Conservation (phyloP, 2,113 vertebrate species). For the Dromaius novaehollandiae region DNA sequence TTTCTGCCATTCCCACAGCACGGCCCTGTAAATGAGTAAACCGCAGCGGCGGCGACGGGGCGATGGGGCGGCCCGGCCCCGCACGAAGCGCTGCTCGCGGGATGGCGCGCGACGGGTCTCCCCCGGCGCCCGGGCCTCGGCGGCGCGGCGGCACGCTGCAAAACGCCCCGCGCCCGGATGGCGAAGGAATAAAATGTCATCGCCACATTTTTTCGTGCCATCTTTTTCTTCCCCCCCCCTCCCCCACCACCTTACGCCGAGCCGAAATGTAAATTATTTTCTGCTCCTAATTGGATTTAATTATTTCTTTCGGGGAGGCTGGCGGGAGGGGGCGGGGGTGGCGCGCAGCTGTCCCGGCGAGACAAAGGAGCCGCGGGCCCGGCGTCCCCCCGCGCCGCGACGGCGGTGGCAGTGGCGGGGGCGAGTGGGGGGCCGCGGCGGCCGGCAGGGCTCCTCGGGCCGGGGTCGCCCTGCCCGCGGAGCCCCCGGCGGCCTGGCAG, state of each 20-base stretch:
- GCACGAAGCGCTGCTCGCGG: no score
- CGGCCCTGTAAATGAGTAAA: conserved; percentile 80
- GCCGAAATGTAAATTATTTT: conserved; percentile 83
- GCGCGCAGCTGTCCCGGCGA: conserved; percentile 65
- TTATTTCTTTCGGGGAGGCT: conserved; percentile 74
- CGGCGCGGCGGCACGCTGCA: no score
- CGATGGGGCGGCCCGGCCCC: no score
- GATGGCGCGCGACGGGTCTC: no score
- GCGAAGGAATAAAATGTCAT: conserved; percentile 60
- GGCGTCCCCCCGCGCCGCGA: no score
- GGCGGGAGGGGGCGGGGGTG: conserved; percentile 69
- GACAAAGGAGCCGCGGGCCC: conserved; percentile 66
- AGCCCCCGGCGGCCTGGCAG: no score
- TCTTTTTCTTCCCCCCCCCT: background rate
- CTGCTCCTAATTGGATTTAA: conserved; percentile 83
- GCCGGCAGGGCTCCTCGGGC: no score
- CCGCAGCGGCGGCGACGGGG: background rate
- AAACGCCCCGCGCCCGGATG: no score
- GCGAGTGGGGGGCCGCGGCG: no score
- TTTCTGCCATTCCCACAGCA: conserved; percentile 79
- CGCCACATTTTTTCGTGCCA: background rate
- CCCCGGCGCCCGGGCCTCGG: no score
- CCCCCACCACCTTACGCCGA: conserved; percentile 61
- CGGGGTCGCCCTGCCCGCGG: no score
- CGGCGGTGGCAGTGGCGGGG: no score